Conservation (phyloP, 2,888 invertebrate species). For the Podabrus alpinus region DNA sequence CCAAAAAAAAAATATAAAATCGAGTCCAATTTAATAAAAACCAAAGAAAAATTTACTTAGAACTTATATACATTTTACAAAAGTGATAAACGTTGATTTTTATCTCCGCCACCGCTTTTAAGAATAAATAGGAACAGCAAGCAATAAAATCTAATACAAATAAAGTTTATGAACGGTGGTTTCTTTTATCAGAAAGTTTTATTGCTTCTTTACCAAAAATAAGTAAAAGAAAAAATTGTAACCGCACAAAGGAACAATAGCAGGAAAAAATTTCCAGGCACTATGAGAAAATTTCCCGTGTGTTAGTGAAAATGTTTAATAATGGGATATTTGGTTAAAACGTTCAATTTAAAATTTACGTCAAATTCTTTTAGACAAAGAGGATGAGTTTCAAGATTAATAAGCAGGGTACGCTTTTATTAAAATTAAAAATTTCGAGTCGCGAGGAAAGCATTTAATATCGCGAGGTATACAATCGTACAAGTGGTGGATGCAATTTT, state of each 20-base stretch:
- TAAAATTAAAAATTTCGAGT: neutral
- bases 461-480: neutral
- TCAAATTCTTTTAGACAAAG: neutral
- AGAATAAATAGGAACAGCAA: constrained; percentile 18
- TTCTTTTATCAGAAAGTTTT: constrained; percentile 24
- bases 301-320: neutral
- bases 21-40: neutral
- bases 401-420: neutral
- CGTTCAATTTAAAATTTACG: neutral
- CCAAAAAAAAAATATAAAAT: neutral
- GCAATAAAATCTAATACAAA: constrained; percentile 27
- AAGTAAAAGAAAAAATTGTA: constrained; percentile 22
- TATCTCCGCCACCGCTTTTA: constrained; percentile 13
- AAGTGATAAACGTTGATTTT: constrained; percentile 10
- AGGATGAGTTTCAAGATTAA: neutral
- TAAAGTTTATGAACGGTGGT: constrained; percentile 26
- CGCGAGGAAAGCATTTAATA: neutral
- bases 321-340: neutral
- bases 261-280: neutral
- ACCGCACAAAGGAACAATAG: neutral
- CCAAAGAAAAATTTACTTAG: constrained; percentile 1
- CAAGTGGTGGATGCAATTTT: neutral
- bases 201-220: constrained; percentile 8
- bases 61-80: constrained; percentile 1
- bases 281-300: neutral